Conservation (phyloP, 2,797 vertebrate species). For the Apodemus agrarius region DNA sequence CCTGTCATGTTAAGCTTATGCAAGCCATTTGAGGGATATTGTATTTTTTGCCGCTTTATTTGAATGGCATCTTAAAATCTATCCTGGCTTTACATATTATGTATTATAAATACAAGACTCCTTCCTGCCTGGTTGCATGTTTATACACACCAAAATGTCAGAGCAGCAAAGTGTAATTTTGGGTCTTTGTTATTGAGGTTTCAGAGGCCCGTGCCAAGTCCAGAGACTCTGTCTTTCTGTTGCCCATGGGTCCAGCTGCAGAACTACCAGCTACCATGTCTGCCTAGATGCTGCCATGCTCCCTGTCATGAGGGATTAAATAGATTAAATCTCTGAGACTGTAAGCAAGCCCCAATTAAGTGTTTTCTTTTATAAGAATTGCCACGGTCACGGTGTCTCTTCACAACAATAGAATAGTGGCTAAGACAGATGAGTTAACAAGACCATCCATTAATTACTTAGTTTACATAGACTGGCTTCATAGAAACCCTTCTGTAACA, state of each 20-base stretch:
- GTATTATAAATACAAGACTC: background rate
- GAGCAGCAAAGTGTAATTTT: background rate
- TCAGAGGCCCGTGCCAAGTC: background rate
- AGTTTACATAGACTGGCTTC: background rate
- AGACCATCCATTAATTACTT: background rate
- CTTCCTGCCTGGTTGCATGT: background rate
- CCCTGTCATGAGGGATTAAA: background rate
- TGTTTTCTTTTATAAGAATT: background rate
- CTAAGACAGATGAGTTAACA: background rate
- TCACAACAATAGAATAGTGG: background rate
- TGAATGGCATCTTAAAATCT: constrained; percentile 39
- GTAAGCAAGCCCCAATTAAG: background rate
- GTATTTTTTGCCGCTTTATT: constrained; percentile 24
- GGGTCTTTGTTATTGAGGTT: too few relatives aligned
- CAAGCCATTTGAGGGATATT: constrained; percentile 1
- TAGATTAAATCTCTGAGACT: background rate
- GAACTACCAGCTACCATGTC: background rate
- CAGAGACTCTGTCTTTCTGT: background rate
- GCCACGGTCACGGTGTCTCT: background rate
- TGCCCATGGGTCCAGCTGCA: background rate
- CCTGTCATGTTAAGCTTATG: background rate
- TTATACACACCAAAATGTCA: background rate
- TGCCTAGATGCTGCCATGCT: background rate
- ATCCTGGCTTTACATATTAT: constrained; percentile 24
- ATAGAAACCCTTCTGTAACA: constrained; percentile 7